Conservation (phyloP, 2,797 vertebrate species). For the Tenualosa ilisha region DNA sequence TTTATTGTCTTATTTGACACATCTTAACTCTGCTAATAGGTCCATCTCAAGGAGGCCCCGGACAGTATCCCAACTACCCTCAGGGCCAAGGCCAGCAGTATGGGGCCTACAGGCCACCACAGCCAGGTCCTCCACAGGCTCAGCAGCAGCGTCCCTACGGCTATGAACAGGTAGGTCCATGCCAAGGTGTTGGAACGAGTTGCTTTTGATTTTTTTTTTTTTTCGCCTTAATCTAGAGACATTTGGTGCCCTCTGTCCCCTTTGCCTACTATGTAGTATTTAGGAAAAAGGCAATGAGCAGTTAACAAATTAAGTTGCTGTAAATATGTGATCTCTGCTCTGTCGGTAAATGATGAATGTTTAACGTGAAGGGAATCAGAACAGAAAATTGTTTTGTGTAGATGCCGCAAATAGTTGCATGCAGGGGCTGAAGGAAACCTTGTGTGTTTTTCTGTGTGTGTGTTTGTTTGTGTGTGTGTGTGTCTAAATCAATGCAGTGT, state of each 20-base stretch:
- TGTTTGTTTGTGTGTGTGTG: neutral
- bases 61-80: slow-evolving; percentile 95
- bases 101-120: slow-evolving; percentile 88
- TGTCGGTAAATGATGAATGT: neutral
- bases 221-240: neutral
- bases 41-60: slow-evolving; percentile 88
- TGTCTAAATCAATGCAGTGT: neutral
- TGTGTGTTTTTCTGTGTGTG: neutral
- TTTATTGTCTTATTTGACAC: neutral
- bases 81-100: slow-evolving; percentile 98
- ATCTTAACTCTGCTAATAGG: slow-evolving; percentile 64
- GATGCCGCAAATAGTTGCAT: neutral
- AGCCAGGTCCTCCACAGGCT: slow-evolving; percentile 92
- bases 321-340: neutral
- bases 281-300: neutral
- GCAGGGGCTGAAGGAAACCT: slow-evolving; percentile 15
- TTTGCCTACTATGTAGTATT: neutral
- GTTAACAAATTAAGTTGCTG: neutral
- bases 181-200: neutral
- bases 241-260: neutral
- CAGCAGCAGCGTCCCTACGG: slow-evolving; percentile 97
- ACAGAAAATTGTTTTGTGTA: slow-evolving; percentile 36
- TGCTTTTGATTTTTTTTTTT: neutral
- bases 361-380: slow-evolving; percentile 26
- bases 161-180: slow-evolving; percentile 91